These are phyloP conservation scores for Arizona elegans DNA, from an alignment of 2,113 vertebrate genomes.

Conservation along the genomic window DNA sequence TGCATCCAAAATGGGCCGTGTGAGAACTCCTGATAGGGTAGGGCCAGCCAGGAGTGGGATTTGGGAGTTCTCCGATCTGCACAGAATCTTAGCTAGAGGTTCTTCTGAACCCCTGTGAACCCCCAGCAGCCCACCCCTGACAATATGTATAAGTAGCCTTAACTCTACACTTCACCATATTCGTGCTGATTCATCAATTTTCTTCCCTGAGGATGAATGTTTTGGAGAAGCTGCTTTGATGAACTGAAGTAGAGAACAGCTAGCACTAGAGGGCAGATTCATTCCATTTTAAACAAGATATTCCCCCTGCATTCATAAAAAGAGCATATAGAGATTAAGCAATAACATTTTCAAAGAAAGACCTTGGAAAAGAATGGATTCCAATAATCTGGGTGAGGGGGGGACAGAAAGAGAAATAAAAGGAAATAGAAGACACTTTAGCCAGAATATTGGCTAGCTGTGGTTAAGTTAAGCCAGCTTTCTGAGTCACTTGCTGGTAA, in stretches of 20 bases:
- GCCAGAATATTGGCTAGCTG: too few species aligned
- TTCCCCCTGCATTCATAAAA: not conserved
- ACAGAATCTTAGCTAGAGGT: too few species aligned
- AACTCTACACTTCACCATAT: not conserved
- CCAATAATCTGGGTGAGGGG: not conserved
- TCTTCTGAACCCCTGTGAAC: too few species aligned
- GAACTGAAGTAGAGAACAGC: not conserved
- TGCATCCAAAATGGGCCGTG: too few species aligned
- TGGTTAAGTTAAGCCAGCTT: not conserved
- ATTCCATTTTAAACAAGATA: not conserved
- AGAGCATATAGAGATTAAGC: not conserved
- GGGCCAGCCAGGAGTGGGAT: too few species aligned
- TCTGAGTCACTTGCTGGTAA: not conserved
- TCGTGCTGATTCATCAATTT: not conserved
- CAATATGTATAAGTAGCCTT: not conserved
- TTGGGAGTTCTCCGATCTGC: too few species aligned
- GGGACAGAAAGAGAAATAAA: not conserved
- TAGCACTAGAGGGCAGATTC: not conserved
- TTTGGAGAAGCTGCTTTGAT: not conserved
- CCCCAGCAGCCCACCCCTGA: too few species aligned
- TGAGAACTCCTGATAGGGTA: too few species aligned
- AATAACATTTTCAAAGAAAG: not conserved
- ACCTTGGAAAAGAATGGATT: not conserved
- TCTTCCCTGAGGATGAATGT: not conserved
- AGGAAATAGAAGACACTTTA: not conserved